These are phyloP conservation scores for Onychostruthus taczanowskii DNA, from an alignment of 2,113 vertebrate genomes.

Conservation along the genomic window DNA sequence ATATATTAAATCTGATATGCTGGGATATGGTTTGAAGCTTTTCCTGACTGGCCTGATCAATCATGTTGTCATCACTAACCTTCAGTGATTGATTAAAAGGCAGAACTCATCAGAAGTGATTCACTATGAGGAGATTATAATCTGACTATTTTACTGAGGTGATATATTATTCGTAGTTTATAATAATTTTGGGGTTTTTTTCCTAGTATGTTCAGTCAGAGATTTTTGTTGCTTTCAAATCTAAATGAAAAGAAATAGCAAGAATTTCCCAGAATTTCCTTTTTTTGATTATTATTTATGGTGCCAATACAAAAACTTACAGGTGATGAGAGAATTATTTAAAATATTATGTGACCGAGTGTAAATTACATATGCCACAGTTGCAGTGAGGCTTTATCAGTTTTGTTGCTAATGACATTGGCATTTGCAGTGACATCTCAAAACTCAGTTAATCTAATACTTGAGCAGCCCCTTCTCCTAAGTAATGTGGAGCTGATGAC, in stretches of 20 bases:
- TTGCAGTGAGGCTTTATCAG: not conserved
- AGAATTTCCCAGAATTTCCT: not conserved
- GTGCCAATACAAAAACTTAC: not conserved
- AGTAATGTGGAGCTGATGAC: not conserved
- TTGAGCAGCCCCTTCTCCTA: not conserved
- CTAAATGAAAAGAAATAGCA: not conserved
- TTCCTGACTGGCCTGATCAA: slow-evolving; percentile 47
- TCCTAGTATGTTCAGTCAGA: not conserved
- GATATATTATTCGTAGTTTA: slow-evolving; percentile 31
- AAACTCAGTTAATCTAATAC: not conserved
- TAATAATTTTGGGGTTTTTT: not conserved
- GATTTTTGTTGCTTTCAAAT: not conserved
- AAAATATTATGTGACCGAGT: not conserved
- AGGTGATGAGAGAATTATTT: not conserved
- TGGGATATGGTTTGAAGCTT: slow-evolving; percentile 39
- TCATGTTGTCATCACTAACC: slow-evolving; percentile 64
- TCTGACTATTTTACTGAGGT: slow-evolving; percentile 38
- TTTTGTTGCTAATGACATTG: not conserved
- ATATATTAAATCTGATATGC: slow-evolving; percentile 48
- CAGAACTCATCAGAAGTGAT: slow-evolving; percentile 62
- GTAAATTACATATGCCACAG: not conserved
- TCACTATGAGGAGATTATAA: slow-evolving; percentile 55
- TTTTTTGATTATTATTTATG: not conserved
- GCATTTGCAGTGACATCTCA: not conserved
- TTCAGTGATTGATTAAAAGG: slow-evolving; percentile 68